These are phyloP conservation scores for Caenorhabditis tropicalis DNA, from an alignment of 1,140 invertebrate genomes.

Conservation along the genomic window DNA sequence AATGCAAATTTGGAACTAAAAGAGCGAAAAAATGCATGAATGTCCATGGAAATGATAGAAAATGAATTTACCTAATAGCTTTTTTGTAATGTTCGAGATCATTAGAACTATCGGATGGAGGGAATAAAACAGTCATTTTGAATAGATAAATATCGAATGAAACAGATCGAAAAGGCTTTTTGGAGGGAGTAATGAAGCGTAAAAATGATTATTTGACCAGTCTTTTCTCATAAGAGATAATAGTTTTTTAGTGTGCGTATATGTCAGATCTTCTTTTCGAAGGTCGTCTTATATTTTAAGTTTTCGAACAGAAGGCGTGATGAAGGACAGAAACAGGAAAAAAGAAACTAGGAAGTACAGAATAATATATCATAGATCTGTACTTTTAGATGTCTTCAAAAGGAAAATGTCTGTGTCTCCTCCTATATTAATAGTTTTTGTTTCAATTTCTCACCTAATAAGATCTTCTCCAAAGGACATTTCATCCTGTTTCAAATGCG, in stretches of 20 bases:
- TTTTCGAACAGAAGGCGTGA: not conserved
- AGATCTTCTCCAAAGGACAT: not conserved
- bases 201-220: conserved; percentile 3
- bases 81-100: conserved; percentile 29
- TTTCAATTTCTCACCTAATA: conserved; percentile 5
- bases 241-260: not conserved
- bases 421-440: not conserved
- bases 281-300: not conserved
- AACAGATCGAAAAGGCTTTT: not conserved
- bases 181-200: not conserved
- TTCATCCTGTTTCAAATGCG: conserved; percentile 21
- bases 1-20: conserved; percentile 57
- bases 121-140: conserved; percentile 14
- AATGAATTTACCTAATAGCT: conserved; percentile 42
- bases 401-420: not conserved
- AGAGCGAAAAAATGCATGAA: too few relatives aligned
- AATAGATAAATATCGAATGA: not conserved
- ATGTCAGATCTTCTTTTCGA: not conserved
- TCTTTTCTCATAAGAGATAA: not conserved
- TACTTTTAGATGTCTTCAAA: not conserved
- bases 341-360: not conserved
- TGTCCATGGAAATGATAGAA: too few relatives aligned
- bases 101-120: not conserved
- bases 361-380: not conserved
- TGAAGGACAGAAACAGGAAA: not conserved